These are phyloP conservation scores for Meles meles DNA, from an alignment of 2,113 vertebrate genomes.

Conservation along the genomic window DNA sequence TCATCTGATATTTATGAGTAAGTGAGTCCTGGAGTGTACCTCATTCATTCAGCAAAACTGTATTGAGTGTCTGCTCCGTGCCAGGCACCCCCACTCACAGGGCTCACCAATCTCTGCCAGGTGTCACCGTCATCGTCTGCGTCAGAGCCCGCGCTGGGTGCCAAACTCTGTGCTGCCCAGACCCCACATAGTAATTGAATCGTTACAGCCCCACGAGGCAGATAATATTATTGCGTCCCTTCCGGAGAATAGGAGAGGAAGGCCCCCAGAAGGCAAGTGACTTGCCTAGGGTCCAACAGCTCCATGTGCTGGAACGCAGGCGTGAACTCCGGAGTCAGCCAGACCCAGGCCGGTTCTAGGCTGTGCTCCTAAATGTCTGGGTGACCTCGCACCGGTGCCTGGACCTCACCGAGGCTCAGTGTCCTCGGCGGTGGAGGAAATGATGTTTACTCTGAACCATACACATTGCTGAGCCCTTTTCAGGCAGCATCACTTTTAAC, in stretches of 20 bases:
- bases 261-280: neutral
- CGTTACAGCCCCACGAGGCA: neutral
- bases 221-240: neutral
- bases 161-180: neutral
- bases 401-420: neutral
- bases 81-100: neutral
- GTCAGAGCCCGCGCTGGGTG: neutral
- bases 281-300: neutral
- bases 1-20: constrained; percentile 57
- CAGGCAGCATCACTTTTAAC: neutral
- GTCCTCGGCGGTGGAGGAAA: neutral
- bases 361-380: neutral
- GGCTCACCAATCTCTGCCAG: neutral
- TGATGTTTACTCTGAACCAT: neutral
- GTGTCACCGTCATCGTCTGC: neutral
- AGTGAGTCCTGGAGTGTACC: neutral
- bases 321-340: too few relatives aligned
- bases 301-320: rapidly evolving
- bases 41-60: constrained; percentile 56
- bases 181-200: neutral
- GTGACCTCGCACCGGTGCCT: neutral
- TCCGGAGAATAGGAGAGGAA: neutral
- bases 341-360: neutral
- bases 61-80: neutral
- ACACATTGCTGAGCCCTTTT: neutral